Evolutionary conservation across 2,797 vertebrate genomes (phyloP), one percentile per base, ranked within the genome.

Genomic region (Helarctos malayanus): DNA sequence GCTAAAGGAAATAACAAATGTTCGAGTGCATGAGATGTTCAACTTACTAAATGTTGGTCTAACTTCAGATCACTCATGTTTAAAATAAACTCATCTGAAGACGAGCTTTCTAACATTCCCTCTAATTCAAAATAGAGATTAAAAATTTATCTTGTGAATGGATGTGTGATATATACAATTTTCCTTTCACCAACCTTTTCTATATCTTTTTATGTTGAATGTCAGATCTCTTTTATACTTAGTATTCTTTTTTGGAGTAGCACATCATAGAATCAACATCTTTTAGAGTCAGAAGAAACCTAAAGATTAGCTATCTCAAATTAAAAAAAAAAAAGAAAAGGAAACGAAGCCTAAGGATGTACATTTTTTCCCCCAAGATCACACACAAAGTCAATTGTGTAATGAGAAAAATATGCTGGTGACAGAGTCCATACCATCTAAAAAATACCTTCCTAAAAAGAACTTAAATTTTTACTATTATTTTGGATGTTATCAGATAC

Each of bases 71-170:
- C 27, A 49, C 8, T 83, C 54, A 65, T n/a, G 29, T 71, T 61
- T 80, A 52, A 91, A 94, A 91, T 75, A 75, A 93, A 93, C 45
- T 21, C 38, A 87, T 78, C 56, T 69, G 65, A 80, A 45, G 65
- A 71, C 47, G 38, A 10, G 27, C 21, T 65, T 14, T 35, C 7
- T 90, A 69, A 81, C 13, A 65, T 95, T 23, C 13, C 18, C 85
- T 92, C 19, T 13, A 69, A 41, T 91, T 76, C 41, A 83, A 96
- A 92, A 80, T 57, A 41, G 4, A 87, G n/a, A 69, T 87, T 49
- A 56, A 91, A 83, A 68, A 15, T 89, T 35, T 63, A 47, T 61
- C 61, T 92, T 5, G 2, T 89, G 45, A 65, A 69, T 59, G 32
- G 4, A 47, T 68, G 6, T 52, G 15, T 49, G 12, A 49, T 27